Percentiles rank a stretch among this genome's conserved stretches.
These are phyloP conservation scores for Mus spicilegus DNA, from an alignment of 2,113 vertebrate genomes.

Conservation along the genomic window DNA sequence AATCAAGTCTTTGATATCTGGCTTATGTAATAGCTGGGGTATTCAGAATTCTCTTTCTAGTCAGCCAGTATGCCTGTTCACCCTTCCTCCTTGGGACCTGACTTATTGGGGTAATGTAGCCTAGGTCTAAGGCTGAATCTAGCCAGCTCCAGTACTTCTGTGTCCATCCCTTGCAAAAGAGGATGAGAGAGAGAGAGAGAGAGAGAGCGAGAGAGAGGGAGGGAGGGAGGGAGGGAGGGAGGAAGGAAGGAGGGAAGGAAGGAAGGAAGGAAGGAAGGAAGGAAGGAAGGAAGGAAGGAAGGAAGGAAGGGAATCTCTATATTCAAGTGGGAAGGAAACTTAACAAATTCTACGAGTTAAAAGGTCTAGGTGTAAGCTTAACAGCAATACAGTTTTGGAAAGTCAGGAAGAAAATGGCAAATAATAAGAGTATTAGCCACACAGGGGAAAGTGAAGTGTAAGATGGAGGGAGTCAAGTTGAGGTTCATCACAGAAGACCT, in stretches of 20 bases:
- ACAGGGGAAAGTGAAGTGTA: neutral
- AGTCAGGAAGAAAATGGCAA: neutral
- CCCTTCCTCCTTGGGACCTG: neutral
- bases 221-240: neutral
- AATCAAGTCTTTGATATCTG: neutral
- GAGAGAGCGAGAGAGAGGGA: neutral
- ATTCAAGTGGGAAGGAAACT: slow-evolving; percentile 7
- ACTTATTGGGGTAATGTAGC: neutral
- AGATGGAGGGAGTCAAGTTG: neutral
- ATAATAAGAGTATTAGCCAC: neutral
- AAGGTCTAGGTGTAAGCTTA: neutral
- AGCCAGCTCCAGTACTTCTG: neutral
- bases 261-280: no score
- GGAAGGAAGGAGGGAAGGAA: neutral
- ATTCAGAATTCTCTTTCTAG: neutral
- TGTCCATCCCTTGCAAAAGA: neutral
- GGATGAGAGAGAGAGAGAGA: neutral
- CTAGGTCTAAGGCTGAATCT: neutral
- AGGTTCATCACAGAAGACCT: neutral
- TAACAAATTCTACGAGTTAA: neutral
- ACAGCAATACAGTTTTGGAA: neutral
- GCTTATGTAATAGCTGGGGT: neutral
- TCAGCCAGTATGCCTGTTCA: neutral
- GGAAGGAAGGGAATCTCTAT: neutral
- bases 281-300: no score